Conservation (phyloP, 2,888 invertebrate species). For the Hydraecia micacea region DNA sequence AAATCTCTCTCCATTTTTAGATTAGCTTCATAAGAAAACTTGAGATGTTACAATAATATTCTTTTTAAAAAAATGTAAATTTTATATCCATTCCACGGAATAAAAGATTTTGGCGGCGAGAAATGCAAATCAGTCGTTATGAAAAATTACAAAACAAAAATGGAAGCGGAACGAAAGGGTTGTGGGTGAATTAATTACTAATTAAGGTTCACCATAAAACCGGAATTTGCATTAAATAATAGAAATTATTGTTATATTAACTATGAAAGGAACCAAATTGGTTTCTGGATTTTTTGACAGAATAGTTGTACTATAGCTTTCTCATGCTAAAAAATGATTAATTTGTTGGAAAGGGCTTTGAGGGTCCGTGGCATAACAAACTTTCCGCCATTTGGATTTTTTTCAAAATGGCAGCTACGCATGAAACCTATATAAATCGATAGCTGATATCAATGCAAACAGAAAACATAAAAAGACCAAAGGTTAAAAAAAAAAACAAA, state of each 20-base stretch:
- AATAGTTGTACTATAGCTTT: not conserved
- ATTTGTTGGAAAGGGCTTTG: not conserved
- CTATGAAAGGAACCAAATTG: slow-evolving; percentile 27
- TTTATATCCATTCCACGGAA: slow-evolving; percentile 24
- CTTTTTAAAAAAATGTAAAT: slow-evolving; percentile 25
- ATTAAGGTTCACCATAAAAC: slow-evolving; percentile 70
- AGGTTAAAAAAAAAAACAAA: not conserved
- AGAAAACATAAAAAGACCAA: not conserved
- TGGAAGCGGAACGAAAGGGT: slow-evolving; percentile 67
- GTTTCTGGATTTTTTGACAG: slow-evolving; percentile 6
- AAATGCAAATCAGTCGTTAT: slow-evolving; percentile 70
- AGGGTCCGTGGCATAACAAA: not conserved
- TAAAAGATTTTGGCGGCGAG: slow-evolving; percentile 40
- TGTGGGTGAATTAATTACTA: slow-evolving; percentile 75
- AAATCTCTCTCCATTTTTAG: not conserved
- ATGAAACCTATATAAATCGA: not conserved
- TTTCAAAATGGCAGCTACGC: too few relatives aligned
- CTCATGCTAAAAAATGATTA: not conserved
- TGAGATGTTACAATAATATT: slow-evolving; percentile 19
- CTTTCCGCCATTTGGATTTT: not conserved
- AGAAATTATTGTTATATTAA: slow-evolving; percentile 61
- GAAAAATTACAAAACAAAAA: slow-evolving; percentile 70
- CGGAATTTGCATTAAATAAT: slow-evolving; percentile 68
- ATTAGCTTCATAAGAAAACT: slow-evolving; percentile 7
- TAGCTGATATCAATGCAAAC: not conserved